Conservation (phyloP, 92 coral and sea anemone genomes). For the Heliopora coerulea region DNA sequence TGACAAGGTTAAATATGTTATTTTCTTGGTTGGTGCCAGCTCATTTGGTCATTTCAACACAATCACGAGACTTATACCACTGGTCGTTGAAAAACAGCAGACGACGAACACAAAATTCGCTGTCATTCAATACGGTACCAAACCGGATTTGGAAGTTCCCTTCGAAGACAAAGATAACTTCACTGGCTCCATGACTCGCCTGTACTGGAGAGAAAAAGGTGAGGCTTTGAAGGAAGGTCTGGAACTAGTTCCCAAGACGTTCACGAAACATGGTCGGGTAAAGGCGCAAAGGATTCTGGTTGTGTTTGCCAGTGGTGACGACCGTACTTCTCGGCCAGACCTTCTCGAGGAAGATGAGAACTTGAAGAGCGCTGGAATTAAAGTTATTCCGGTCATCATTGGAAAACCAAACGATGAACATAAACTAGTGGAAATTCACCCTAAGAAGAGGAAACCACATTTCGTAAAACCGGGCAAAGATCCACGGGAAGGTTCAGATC, state of each 20-base stretch:
- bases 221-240: slow-evolving; percentile 24
- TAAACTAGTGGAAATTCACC: slow-evolving; percentile 35
- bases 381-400: slow-evolving; percentile 62
- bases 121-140: slow-evolving; percentile 57
- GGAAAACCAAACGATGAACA: slow-evolving; percentile 39
- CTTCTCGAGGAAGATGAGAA: slow-evolving; percentile 30
- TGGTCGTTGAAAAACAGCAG: slow-evolving; percentile 10
- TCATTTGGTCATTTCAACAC: slow-evolving; percentile 21
- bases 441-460: slow-evolving; percentile 27
- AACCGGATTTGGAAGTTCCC: slow-evolving; percentile 47
- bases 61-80: not conserved
- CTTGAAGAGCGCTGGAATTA: slow-evolving; percentile 52
- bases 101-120: slow-evolving; percentile 20
- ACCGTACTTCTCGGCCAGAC: slow-evolving; percentile 5
- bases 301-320: slow-evolving; percentile 41
- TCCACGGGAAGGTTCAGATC: slow-evolving; percentile 16
- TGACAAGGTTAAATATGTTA: slow-evolving; percentile 32
- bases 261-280: slow-evolving; percentile 33
- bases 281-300: slow-evolving; percentile 60
- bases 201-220: slow-evolving; percentile 19
- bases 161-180: slow-evolving; percentile 37
- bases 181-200: not conserved
- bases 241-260: slow-evolving; percentile 24
- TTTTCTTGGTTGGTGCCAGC: slow-evolving; percentile 33
- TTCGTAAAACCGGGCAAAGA: not conserved